These are phyloP conservation scores for Solea senegalensis DNA, from an alignment of 2,113 vertebrate genomes.

Conservation along the genomic window DNA sequence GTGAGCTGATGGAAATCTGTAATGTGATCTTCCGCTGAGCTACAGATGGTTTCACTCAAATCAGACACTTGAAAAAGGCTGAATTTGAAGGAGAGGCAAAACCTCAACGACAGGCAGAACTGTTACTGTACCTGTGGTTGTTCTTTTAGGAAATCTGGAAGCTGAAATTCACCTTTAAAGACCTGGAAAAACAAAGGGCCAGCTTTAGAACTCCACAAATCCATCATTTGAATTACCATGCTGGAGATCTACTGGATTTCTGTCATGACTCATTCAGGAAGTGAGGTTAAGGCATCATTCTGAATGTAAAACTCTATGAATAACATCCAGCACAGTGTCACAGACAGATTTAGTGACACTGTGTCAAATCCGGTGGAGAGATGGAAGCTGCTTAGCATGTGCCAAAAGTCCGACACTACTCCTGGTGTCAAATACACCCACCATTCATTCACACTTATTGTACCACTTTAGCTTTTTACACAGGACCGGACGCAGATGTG, in stretches of 20 bases:
- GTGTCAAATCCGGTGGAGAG: not conserved
- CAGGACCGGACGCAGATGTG: too few relatives aligned
- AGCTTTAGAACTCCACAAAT: conserved; percentile 57
- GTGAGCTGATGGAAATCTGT: conserved; percentile 55
- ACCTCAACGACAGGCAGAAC: conserved; percentile 72
- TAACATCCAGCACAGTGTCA: not conserved
- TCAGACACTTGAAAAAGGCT: conserved; percentile 21
- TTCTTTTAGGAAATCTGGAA: conserved; percentile 97
- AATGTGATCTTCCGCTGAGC: conserved; percentile 24
- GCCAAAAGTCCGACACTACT: not conserved
- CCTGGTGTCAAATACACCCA: not conserved
- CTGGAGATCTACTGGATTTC: not conserved
- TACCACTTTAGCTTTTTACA: too few relatives aligned
- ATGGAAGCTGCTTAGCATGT: not conserved
- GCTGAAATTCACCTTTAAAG: conserved; percentile 98
- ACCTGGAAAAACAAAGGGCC: conserved; percentile 88
- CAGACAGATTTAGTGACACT: not conserved
- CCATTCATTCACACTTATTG: too few relatives aligned
- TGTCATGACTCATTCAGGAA: not conserved
- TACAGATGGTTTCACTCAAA: conserved; percentile 50
- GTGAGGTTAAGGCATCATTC: not conserved
- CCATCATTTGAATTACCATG: conserved; percentile 13
- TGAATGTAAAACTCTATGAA: not conserved
- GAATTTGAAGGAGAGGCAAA: conserved; percentile 21
- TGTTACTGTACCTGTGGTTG: conserved; percentile 90